Evolutionary conservation across 2,113 vertebrate species (phyloP), one percentile per base, ranked within the genome.

Genomic region (Peromyscus polionotus): DNA sequence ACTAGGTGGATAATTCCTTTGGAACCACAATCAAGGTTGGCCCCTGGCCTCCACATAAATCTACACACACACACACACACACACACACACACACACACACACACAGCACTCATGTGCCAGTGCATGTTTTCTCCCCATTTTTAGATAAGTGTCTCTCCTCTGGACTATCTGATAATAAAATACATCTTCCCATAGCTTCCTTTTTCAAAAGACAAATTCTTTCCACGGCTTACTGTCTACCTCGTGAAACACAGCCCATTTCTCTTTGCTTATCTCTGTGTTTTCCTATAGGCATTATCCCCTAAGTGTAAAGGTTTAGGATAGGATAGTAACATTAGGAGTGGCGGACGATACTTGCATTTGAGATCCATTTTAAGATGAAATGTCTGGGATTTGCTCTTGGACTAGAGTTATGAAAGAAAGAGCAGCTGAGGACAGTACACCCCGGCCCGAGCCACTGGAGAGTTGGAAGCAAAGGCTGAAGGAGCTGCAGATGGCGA

Each of bases 211-310:
- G 90, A 61, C 51, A 59, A 10, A 75, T n/a, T 51, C 9, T 90
- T 96, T 65, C 42, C 76, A 7, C 16, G 87, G 33, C 51, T 68
- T 90, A 73, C n/a, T 94, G 76, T 76, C 70, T 70, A 39, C 36
- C 26, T 57, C 22, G 16, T 73, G 39, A 92, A 93, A n/a, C 31
- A 13, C 57, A 89, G 39, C 2, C 16, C 72, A 2, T 76, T 85
- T 67, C 59, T 63, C 86, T 96, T 94, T 80, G 7, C 3, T 54
- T 94, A 63, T 70, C 28, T 91, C n/a, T 91, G 12, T 93, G n/a
- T 85, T 91, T 94, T 68, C 28, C 39, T 96, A 10, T 91, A 28
- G 72, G 17, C 63, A 68, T 67, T 91, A 42, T 1, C 1, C 7
- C 10, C 65, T 3, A 88, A 31, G 80, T 65, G 24, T 51, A 90